Evolutionary conservation across 2,797 vertebrate species (phyloP), one percentile per base, ranked within the genome.

Genomic region (Sphaeramia orbicularis): DNA sequence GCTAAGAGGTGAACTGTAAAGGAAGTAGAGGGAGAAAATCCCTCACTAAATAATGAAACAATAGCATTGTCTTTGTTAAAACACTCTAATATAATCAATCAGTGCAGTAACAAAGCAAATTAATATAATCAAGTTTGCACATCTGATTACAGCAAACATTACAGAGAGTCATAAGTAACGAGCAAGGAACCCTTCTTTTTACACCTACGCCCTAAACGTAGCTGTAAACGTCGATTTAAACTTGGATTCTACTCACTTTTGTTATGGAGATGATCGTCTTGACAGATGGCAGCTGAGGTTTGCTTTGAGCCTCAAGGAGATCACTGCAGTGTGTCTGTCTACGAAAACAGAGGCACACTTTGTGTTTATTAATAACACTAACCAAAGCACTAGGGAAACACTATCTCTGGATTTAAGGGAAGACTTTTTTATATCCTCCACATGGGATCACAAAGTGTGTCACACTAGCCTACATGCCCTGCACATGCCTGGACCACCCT

Each of bases 351-450:
- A 83, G 60, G 43, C 55, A 53, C 64, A 88, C 71, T 90, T 88
- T 86, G 76, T 87, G 81, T 81, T 81, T 93, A 93, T 92, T 90
- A 92, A 93, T 94, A 94, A 87, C 89, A 68, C 73, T 37, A 21
- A 27, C 24, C 24, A 54, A 80, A 66, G 74, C 78, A 71, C 50
- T 11, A 43, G 57, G 63, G 90, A 87, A 91, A 92, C 69, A 83
- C 81, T 81, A 93, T 91, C 85, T 84, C 52, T 68, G 54, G 54
- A 43, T 74, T 66, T 42, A 35, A 54, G 53, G 56, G 44, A 69
- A 77, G 60, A 75, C 84, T 59, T 64, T 65, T 64, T 67, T 47
- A 57, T 24, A 36, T 36, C 75, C 69, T 43, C 59, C 79, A 66
- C 76, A 49, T 43, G 61, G 69, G 70, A 71, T 47, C 71, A 67